Base-by-base conservation (phyloP, 2,888 invertebrate genomes). In the Uropetala carovei region DNA sequence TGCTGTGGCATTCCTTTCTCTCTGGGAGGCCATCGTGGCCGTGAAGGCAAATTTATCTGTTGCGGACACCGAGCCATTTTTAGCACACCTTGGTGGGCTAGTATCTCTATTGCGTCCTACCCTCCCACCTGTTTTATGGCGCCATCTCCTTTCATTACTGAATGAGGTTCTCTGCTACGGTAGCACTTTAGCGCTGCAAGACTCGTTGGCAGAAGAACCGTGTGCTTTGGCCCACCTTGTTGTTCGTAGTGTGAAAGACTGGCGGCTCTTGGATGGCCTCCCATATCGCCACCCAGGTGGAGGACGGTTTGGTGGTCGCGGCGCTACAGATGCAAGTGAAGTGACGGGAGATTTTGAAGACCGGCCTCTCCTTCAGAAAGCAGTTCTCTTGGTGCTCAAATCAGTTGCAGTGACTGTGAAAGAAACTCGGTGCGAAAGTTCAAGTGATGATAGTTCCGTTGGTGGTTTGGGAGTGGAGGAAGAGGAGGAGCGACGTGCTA, bases 81-180 rank as follows among this genome's bases (percentile, higher is more conserved):
- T 98, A 94, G 97, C 97, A 0, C 97, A 98, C 94, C 95, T 98
- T 93, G 97, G 98, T 94, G 97, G 97, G 94, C 97, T 98, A 95
- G 97, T 98, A 18, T 96, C 97, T 93, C 95, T 97, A 93, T 95
- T 97, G 92, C 95, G 96, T 93, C 95, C 97, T 84, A 97, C 96
- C 94, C 95, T 98, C n/a, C 97, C 98, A 0, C 97, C 97, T 93
- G 96, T 98, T 89, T 97, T 98, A 93, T 98, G 98, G 96, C 97
- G 97, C 94, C 98, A 98, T 95, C 96, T 98, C 94, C 95, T 98
- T 93, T 97, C 97, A 93, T 95, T 98, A 60, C 98, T 98, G 94
- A 98, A 98, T 95, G 98, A 98, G 95, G 98, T 98, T 13, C 95
- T 98, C 92, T 98, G 98, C 95, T 98, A 98, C 95, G 98, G 98